Conservation (phyloP, 37 sponge, comb jelly and placozoan genomes). For the Agelas oroides region DNA sequence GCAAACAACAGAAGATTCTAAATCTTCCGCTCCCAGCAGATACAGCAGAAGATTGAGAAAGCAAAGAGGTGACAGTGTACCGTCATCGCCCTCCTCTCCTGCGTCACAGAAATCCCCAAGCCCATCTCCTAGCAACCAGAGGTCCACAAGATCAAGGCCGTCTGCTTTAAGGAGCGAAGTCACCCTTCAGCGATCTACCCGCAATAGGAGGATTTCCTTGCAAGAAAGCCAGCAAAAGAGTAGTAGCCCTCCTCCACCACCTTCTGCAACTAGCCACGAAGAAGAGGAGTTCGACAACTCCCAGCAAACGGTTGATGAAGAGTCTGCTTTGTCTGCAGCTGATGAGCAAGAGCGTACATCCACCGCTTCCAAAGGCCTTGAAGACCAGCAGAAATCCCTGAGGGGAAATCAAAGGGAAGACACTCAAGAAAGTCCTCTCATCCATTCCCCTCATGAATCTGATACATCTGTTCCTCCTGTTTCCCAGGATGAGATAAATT, state of each 20-base stretch:
- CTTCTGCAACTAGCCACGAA: neutral
- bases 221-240: neutral
- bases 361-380: too few relatives aligned
- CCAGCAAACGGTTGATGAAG: too few relatives aligned
- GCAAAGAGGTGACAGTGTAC: neutral
- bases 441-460: neutral
- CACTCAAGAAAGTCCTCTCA: too few relatives aligned
- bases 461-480: neutral
- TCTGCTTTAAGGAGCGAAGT: neutral
- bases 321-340: too few relatives aligned
- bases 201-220: neutral
- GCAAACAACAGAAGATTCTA: neutral
- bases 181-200: neutral
- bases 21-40: neutral
- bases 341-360: too few relatives aligned
- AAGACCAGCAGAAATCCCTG: too few relatives aligned
- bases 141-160: neutral
- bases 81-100: neutral
- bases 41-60: conserved; percentile 26
- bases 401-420: too few relatives aligned
- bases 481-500: conserved; percentile 42
- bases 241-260: neutral
- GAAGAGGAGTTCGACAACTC: too few relatives aligned
- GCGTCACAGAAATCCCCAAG: neutral
- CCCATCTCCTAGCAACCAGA: neutral